A percentile compares a stretch with the other conserved stretches of the same genome.
Evolutionary conservation across 2,113 vertebrate species (phyloP).

Genomic region (Dipodomys merriami): DNA sequence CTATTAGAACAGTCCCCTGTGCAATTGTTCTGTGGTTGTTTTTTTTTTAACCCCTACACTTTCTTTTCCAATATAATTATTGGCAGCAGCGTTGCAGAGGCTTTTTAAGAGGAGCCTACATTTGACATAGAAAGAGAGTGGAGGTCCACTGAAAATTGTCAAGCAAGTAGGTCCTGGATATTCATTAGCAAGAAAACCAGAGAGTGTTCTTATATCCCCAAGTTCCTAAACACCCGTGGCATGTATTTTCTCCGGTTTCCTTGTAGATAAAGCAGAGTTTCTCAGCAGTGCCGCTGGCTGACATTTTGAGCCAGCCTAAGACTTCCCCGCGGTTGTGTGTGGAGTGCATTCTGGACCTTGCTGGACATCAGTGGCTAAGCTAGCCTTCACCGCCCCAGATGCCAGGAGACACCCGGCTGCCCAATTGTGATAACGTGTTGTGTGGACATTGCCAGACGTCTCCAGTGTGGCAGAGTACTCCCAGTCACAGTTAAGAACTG

Average conservation of each 20-base stretch:
- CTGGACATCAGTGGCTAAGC: too few relatives aligned
- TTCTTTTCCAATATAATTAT: neutral
- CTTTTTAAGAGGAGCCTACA: neutral
- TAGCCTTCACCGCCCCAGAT: neutral
- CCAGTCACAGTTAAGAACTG: neutral
- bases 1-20: neutral
- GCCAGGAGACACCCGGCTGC: neutral
- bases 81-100: neutral
- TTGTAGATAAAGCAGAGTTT: neutral
- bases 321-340: too few relatives aligned
- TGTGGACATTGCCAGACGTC: neutral
- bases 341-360: too few relatives aligned
- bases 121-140: neutral
- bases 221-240: neutral
- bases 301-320: neutral
- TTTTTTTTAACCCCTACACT: neutral
- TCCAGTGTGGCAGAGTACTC: rapidly evolving
- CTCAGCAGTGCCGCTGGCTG: neutral
- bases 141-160: neutral
- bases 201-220: neutral
- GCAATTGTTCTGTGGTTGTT: neutral
- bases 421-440: neutral
- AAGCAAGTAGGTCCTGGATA: neutral
- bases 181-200: neutral
- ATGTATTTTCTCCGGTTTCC: neutral